Evolutionary conservation across 1,140 invertebrate species (phyloP), one percentile per base, ranked within the genome.

Genomic region (Cyclina sinensis): DNA sequence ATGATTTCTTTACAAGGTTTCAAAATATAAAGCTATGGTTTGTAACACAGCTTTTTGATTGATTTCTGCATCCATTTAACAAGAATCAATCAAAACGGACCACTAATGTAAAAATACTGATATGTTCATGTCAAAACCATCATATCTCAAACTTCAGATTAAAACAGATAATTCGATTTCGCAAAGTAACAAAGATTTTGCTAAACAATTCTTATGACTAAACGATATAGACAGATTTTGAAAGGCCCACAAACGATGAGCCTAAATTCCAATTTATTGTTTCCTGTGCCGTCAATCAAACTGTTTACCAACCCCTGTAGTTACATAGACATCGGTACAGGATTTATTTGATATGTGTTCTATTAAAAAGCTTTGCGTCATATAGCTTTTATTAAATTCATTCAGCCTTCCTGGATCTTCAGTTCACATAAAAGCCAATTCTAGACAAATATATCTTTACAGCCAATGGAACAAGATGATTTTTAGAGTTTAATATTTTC

Each of bases 21-120:
- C 48, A 73, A n/a, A 74, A 84, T 84, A 68, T 74, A 57, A 74
- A 84, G 62, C 82, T 84, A 12, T 39, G 18, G 32, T 48, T 84
- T 54, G 24, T n/a, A 48, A 21, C 16, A 32, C 51, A 46, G 16
- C 24, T 74, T 35, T 78, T 57, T 35, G 82, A 84, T 84, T 84
- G 82, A 73, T 84, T 84, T 84, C 59, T 73, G 24, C 59, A 48
- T 54, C 24, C 46, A 43, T 48, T 48, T 54, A 43, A 21, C 24
- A 7, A 35, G 59, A 84, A 84, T 65, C 82, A 84, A 84, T 84
- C 82, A 70, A n/a, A 81, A 81, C 54, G 65, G 12, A 24, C 30
- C 12, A 30, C 79, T 30, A 81, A 81, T 81, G 35, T 39, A 70
- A 70, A 37, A 70, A 70, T 70, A 37, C 37, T 21, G n/a, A 35